Conservation (phyloP, 2,888 invertebrate species). For the Timema cristinae region DNA sequence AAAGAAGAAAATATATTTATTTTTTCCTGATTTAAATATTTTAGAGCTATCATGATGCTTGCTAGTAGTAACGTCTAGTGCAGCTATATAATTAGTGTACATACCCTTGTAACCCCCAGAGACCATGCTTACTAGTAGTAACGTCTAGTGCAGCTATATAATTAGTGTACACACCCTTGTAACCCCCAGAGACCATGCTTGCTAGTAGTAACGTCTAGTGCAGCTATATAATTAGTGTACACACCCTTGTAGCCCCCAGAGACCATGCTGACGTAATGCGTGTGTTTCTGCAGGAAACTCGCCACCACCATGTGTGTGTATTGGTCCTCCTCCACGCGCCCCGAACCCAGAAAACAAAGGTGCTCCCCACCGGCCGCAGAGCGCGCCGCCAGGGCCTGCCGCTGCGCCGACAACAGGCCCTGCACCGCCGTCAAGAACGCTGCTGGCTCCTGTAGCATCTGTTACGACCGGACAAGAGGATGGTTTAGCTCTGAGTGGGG, state of each 20-base stretch:
- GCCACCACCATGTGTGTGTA: constrained; percentile 98
- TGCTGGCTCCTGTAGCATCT: constrained; percentile 94
- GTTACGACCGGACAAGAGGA: constrained; percentile 27
- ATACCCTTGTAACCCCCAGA: not conserved
- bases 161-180: too few species aligned
- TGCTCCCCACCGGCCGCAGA: constrained; percentile 85
- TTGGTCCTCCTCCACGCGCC: constrained; percentile 88
- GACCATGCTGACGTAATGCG: constrained; percentile 86
- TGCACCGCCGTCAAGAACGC: constrained; percentile 94
- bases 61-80: too few species aligned
- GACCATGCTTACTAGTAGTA: too few species aligned
- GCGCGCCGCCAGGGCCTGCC: constrained; percentile 78
- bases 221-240: too few species aligned
- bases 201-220: not conserved
- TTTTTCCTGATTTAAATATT: too few species aligned
- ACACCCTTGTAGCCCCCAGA: constrained; percentile 79
- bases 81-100: too few species aligned
- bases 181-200: constrained; percentile 53
- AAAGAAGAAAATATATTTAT: too few species aligned
- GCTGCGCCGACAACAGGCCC: constrained; percentile 84
- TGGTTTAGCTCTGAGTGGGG: not conserved
- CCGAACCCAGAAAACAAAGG: constrained; percentile 90
- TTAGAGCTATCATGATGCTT: too few species aligned
- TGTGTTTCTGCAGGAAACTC: constrained; percentile 90
- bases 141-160: too few species aligned